These are phyloP conservation scores for Drosophila neocordata DNA, from an alignment of 1,140 invertebrate genomes.

Conservation along the genomic window DNA sequence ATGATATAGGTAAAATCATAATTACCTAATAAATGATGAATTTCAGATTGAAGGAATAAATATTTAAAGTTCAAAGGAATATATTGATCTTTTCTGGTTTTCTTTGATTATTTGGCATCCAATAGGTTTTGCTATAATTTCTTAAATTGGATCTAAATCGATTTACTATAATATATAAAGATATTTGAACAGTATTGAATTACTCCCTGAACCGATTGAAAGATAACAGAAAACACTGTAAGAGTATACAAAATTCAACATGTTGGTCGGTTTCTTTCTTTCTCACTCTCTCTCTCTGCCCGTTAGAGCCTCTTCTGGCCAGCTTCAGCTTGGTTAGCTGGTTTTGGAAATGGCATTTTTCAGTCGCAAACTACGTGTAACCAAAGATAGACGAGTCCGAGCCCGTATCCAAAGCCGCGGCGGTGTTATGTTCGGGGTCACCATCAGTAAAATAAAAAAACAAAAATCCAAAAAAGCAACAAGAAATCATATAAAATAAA, in stretches of 20 bases:
- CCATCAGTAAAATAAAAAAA: slow-evolving; percentile 18
- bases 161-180: too few species aligned
- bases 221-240: too few species aligned
- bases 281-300: slow-evolving; percentile 29
- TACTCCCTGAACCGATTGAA: too few species aligned
- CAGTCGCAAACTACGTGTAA: slow-evolving; percentile 73
- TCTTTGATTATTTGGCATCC: too few species aligned
- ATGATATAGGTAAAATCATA: too few species aligned
- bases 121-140: too few species aligned
- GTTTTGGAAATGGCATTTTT: slow-evolving; percentile 36
- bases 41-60: too few species aligned
- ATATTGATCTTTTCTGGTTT: too few species aligned
- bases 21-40: too few species aligned
- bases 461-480: slow-evolving; percentile 19
- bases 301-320: slow-evolving; percentile 34
- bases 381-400: slow-evolving; percentile 66
- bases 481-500: slow-evolving; percentile 22
- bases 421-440: slow-evolving; percentile 38
- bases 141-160: too few species aligned
- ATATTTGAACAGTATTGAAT: too few species aligned
- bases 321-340: slow-evolving; percentile 54
- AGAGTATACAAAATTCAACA: background rate
- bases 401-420: slow-evolving; percentile 32
- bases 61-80: too few species aligned
- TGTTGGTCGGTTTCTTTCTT: slow-evolving; percentile 13